Percentiles rank a stretch among this genome's conserved stretches.
Conservation (phyloP, 2,797 vertebrate species). For the Brachyrhaphis roseni region DNA sequence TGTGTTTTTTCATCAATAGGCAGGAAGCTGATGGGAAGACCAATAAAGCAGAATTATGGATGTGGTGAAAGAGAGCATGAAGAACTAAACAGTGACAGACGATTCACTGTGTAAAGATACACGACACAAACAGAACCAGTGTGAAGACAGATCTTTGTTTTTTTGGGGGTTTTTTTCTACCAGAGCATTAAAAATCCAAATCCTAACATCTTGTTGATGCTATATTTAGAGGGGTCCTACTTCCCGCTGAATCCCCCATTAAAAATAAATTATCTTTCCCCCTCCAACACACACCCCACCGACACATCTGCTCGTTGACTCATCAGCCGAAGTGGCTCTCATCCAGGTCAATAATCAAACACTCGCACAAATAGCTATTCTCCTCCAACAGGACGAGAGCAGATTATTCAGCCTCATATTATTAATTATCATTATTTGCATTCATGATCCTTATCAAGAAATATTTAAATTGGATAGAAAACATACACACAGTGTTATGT, state of each 20-base stretch:
- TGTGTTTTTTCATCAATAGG: no score
- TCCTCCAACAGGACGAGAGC: not conserved
- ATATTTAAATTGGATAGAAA: not conserved
- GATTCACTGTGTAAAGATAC: no score
- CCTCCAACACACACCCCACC: not conserved
- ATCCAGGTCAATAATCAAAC: constrained; percentile 3
- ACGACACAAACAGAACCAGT: no score
- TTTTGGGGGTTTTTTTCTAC: not conserved
- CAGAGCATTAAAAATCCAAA: constrained; percentile 42
- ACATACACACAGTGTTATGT: not conserved
- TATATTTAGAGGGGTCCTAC: constrained; percentile 56
- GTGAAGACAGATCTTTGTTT: not conserved
- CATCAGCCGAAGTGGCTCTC: constrained; percentile 1
- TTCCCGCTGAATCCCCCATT: constrained; percentile 64
- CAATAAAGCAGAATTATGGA: no score
- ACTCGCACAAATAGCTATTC: not conserved
- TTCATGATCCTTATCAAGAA: not conserved
- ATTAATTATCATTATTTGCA: not conserved
- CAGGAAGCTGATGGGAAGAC: no score
- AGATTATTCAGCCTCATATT: not conserved
- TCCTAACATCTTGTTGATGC: constrained; percentile 38
- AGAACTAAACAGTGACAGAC: no score
- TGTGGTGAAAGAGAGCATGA: no score
- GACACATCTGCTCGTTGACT: constrained; percentile 6
- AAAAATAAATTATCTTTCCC: constrained; percentile 57